Percentiles rank a stretch among this genome's conserved stretches.
These are phyloP conservation scores for Clistopyga incitator DNA, from an alignment of 2,888 invertebrate species.

Conservation along the genomic window DNA sequence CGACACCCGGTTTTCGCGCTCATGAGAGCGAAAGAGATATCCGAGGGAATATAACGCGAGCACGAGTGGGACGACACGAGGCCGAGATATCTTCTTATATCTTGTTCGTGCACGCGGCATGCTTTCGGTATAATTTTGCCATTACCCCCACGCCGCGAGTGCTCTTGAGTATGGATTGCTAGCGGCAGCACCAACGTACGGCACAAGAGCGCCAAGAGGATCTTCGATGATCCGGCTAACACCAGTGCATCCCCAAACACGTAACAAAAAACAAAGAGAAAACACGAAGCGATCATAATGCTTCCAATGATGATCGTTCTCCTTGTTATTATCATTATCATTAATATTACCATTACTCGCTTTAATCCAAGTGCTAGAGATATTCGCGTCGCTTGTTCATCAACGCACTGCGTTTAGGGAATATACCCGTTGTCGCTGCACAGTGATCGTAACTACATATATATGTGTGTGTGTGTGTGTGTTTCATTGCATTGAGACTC, in stretches of 20 bases:
- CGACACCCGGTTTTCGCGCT: slow-evolving; percentile 66
- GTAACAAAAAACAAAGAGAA: slow-evolving; percentile 42
- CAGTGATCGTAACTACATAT: background rate
- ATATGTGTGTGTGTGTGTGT: background rate
- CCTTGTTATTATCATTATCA: slow-evolving; percentile 76
- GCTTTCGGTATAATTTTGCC: slow-evolving; percentile 78
- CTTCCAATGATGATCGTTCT: slow-evolving; percentile 78
- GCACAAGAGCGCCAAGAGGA: slow-evolving; percentile 58
- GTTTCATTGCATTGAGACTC: background rate
- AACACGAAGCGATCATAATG: slow-evolving; percentile 75
- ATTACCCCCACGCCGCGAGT: slow-evolving; percentile 70
- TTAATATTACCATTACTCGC: slow-evolving; percentile 73
- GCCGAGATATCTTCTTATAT: slow-evolving; percentile 64
- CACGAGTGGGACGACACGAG: slow-evolving; percentile 33
- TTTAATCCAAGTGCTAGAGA: slow-evolving; percentile 43
- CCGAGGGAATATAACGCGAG: background rate
- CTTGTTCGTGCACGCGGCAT: slow-evolving; percentile 67
- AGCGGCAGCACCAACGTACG: slow-evolving; percentile 27
- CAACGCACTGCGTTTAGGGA: background rate
- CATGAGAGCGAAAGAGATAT: slow-evolving; percentile 11
- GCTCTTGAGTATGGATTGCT: slow-evolving; percentile 59
- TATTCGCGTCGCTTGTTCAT: slow-evolving; percentile 21
- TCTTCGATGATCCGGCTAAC: slow-evolving; percentile 39
- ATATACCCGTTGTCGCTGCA: background rate
- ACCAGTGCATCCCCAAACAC: slow-evolving; percentile 45